Evolutionary conservation across 2,113 vertebrate species (phyloP).

Genomic region (Misgurnus anguillicaudatus): DNA sequence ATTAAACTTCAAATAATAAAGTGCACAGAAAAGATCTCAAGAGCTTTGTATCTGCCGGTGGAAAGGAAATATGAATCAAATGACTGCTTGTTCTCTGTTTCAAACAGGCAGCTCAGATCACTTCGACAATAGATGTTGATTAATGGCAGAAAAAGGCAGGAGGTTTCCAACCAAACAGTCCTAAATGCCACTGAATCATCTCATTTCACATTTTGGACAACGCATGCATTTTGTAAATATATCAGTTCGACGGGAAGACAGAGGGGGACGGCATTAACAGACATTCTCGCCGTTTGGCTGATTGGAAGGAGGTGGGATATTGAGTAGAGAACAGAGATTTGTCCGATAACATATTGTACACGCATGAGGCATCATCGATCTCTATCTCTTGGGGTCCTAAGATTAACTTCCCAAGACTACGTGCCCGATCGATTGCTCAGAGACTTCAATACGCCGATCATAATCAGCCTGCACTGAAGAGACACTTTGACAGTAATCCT

Average conservation of each 20-base stretch:
- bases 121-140: background rate
- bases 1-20: background rate
- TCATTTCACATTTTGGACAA: constrained; percentile 8
- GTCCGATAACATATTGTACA: constrained; percentile 40
- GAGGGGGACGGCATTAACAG: constrained; percentile 38
- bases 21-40: background rate
- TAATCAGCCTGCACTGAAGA: background rate
- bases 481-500: background rate
- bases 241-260: background rate
- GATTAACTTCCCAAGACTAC: constrained; percentile 41
- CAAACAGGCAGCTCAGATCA: background rate
- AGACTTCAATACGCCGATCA: constrained; percentile 17
- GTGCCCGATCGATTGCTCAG: constrained; percentile 21
- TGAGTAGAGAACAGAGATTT: constrained; percentile 35
- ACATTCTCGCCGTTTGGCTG: constrained; percentile 47
- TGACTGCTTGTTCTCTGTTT: background rate
- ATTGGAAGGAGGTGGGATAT: constrained; percentile 46
- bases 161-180: background rate
- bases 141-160: background rate
- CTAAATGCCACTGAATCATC: background rate
- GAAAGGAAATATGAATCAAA: background rate
- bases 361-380: constrained; percentile 37
- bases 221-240: background rate
- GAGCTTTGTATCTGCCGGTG: background rate
- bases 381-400: constrained; percentile 19